Evolutionary conservation across 2,113 vertebrate genomes (phyloP), one percentile per base, ranked within the genome.

Genomic region (Benitochromis conjunctus): DNA sequence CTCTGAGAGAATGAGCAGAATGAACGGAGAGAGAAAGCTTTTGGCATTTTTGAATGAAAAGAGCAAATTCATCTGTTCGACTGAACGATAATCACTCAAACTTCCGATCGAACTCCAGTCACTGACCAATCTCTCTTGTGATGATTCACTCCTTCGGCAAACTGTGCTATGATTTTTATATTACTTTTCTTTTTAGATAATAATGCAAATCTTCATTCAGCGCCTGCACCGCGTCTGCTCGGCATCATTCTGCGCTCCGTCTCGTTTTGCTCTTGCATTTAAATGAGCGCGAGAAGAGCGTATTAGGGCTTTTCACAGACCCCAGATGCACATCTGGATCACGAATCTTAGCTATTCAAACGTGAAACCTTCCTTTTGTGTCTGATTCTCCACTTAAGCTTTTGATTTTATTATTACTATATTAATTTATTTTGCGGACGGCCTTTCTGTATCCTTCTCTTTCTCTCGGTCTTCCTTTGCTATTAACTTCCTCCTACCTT

Each of bases 31-130:
- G 56, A 79, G 24, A 80, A 71, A 71, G 86, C 81, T 79, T 82
- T 78, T 55, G 78, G 83, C 21, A 56, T 83, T 79, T 91, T 38
- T 85, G 71, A 89, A 86, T 81, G 85, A 87, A 89, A 86, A 86
- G 90, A 84, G n/a, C 48, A 80, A 92, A 87, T 53, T 78, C 85
- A 79, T 86, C 60, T 83, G 62, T 89, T 86, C 80, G 60, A 92
- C 69, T 57, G 83, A 91, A 85, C 53, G 34, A 91, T 88, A 91
- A 93, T 93, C 80, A 83, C 80, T 53, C 46, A 76, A 53, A 53
- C 71, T 83, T 85, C 31, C 41, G 53, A 41, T 76, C 77, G 84
- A 87, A 93, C 90, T 43, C 79, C 76, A 60, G 79, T 46, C 80
- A 84, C 51, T 83, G 46, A 85, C 85, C 34, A 51, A 84, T 81